Percentiles rank a stretch among this genome's conserved stretches.
Evolutionary conservation across 2,797 vertebrate genomes (phyloP).

Genomic region (Trachops cirrhosus): DNA sequence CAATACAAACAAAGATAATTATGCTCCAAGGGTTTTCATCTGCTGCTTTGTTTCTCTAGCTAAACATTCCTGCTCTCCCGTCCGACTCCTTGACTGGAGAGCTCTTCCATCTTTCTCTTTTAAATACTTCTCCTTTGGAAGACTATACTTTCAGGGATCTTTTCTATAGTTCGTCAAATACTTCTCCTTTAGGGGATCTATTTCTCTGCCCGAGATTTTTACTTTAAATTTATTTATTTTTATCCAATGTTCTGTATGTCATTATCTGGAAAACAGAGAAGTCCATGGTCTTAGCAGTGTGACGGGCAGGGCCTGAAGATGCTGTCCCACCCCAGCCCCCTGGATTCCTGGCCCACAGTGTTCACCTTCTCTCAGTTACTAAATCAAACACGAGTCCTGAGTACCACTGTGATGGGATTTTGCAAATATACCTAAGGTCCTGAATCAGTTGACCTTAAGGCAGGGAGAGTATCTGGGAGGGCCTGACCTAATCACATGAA

Average conservation of each 20-base stretch:
- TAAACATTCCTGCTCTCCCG: neutral
- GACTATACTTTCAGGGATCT: too few relatives aligned
- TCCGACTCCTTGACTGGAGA: neutral
- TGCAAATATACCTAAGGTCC: neutral
- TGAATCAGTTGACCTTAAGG: constrained; percentile 13
- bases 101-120: neutral
- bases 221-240: neutral
- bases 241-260: neutral
- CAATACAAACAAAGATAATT: neutral
- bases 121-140: neutral
- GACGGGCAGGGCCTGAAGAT: neutral
- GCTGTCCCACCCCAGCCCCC: accelerated
- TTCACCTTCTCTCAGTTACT: neutral
- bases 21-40: neutral
- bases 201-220: neutral
- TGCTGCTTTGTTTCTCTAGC: neutral
- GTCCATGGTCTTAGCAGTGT: neutral
- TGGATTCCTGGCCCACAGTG: neutral
- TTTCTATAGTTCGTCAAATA: neutral
- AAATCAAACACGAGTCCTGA: neutral
- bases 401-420: neutral
- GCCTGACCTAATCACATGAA: neutral
- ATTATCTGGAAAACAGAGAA: neutral
- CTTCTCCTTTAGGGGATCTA: neutral
- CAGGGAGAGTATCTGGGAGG: neutral